Base-by-base conservation (phyloP, 1,140 invertebrate genomes). In the Drosophila sproati region DNA sequence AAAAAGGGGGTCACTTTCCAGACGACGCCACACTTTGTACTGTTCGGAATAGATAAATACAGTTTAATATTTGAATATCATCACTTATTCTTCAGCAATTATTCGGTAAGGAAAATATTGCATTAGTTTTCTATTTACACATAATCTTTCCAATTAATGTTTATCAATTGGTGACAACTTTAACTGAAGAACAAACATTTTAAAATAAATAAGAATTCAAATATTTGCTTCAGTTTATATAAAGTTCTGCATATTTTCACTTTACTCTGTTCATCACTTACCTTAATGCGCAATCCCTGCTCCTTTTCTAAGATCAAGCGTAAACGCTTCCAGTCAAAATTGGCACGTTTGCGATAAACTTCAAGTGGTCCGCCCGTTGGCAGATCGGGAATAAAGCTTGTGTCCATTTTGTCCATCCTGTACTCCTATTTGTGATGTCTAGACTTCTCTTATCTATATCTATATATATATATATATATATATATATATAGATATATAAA, bases 1-100 rank as follows among this genome's bases (percentile, higher is more conserved):
- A 91, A 99, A 99, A 0, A 96, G 81, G 4, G 97, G 96, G 92
- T 98, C 96, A n/a, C 94, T 95, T 93, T 97, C 95, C 39, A 99
- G 91, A 3, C 95, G 95, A 31, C 95, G 94, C 96, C 96, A 98
- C 71, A 98, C 93, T 91, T 95, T 95, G 81, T 96, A 95, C 97
- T 98, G 90, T 41, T 95, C 80, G 64, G 5, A 51, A 29, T 4
- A 62, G 31, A 6, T 8, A 57, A 5, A 35, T 28, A 48, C 37
- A 56, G 54, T 56, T 56, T 41, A 35, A 12, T 4, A 29, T 12
- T 12, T 12, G 12, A 12, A 12, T 12, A 0, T 12, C 12, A 12
- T 12, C 12, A 12, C 12, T 12, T n/a, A n/a, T n/a, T n/a, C n/a
- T n/a, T n/a, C n/a, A n/a, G n/a, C n/a, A n/a, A n/a, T n/a, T n/a